These are phyloP conservation scores for Sigmodon hispidus DNA, from an alignment of 2,113 vertebrate species.

Conservation along the genomic window DNA sequence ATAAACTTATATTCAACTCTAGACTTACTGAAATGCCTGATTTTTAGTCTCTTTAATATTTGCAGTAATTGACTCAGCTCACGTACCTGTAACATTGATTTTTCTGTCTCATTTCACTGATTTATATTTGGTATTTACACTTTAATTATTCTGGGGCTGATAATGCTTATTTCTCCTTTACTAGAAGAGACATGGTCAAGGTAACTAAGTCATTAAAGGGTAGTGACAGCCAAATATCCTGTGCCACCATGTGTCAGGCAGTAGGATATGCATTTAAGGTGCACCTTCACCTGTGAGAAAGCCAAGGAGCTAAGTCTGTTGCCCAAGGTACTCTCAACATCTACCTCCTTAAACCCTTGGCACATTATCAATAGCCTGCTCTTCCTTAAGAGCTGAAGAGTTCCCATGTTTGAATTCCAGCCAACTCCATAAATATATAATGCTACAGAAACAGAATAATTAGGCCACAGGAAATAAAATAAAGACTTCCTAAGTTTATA, in stretches of 20 bases:
- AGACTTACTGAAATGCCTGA: neutral
- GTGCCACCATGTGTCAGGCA: neutral
- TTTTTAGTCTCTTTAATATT: slow-evolving; percentile 56
- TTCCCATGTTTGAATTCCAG: slow-evolving; percentile 31
- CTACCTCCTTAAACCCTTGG: neutral
- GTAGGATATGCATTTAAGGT: neutral
- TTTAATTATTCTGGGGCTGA: slow-evolving; percentile 73
- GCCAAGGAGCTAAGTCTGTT: neutral
- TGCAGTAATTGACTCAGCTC: slow-evolving; percentile 58
- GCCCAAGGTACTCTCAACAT: neutral
- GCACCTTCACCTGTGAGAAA: neutral
- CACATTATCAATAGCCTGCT: neutral
- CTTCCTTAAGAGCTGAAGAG: neutral
- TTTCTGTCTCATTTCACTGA: slow-evolving; percentile 72
- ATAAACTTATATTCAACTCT: neutral
- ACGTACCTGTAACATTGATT: slow-evolving; percentile 71
- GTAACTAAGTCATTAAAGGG: slow-evolving; percentile 2
- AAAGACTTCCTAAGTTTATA: slow-evolving; percentile 37
- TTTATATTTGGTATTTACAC: slow-evolving; percentile 73
- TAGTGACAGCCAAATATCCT: neutral
- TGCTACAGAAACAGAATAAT: slow-evolving; percentile 58
- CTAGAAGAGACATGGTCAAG: slow-evolving; percentile 19
- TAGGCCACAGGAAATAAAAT: slow-evolving; percentile 16
- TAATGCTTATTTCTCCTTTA: slow-evolving; percentile 58
- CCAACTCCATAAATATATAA: slow-evolving; percentile 38